Percentiles rank a stretch among this genome's conserved stretches.
Conservation (phyloP, 2,113 vertebrate genomes). For the Rhabdornis inornatus region DNA sequence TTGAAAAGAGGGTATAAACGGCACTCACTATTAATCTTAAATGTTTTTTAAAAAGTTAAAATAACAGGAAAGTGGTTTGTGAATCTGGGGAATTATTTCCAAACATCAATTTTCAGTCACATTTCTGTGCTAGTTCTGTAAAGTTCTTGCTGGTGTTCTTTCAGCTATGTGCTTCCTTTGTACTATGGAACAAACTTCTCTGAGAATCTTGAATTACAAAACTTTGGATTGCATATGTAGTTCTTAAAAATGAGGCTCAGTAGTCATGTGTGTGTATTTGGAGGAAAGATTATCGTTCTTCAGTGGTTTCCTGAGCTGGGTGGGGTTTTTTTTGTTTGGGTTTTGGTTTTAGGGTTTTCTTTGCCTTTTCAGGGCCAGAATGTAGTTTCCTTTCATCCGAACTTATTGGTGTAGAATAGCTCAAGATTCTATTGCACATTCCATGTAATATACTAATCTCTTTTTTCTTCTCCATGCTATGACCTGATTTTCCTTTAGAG, state of each 20-base stretch:
- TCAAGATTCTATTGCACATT: neutral
- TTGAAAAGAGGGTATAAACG: neutral
- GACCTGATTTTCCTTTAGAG: neutral
- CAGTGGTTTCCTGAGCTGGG: neutral
- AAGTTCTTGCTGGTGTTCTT: neutral
- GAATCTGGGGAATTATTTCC: neutral
- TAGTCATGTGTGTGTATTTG: neutral
- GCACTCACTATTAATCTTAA: neutral
- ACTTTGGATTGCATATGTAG: neutral
- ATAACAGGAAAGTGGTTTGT: neutral
- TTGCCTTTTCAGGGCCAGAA: neutral
- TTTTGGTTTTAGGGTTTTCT: neutral
- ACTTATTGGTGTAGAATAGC: neutral
- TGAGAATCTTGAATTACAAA: neutral
- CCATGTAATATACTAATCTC: neutral
- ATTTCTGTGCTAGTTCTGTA: neutral
- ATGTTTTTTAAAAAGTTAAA: neutral
- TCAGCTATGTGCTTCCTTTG: neutral
- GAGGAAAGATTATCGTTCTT: neutral
- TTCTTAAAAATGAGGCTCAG: neutral
- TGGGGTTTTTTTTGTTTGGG: neutral
- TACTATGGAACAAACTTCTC: neutral
- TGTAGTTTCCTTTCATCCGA: constrained; percentile 36
- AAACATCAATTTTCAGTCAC: neutral
- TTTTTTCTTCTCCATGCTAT: neutral